Evolutionary conservation across 35 echinoderm and acorn worm species (phyloP).

Genomic region (Anneissia japonica): DNA sequence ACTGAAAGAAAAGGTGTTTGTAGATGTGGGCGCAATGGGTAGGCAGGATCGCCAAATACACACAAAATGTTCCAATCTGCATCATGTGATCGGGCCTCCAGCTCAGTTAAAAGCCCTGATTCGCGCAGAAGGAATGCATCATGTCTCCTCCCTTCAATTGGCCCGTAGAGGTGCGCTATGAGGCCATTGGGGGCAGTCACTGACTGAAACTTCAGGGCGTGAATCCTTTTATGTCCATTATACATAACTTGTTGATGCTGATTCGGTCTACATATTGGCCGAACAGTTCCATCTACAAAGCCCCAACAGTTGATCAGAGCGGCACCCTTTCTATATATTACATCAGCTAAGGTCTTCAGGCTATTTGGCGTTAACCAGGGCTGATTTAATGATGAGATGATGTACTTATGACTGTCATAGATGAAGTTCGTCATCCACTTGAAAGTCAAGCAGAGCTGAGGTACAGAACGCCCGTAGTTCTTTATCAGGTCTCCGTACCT

Average conservation of each 20-base stretch:
- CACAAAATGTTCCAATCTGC: conserved; percentile 34
- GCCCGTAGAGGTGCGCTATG: conserved; percentile 55
- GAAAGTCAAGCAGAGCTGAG: too few species aligned
- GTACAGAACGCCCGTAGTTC: too few species aligned
- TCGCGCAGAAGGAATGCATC: conserved; percentile 38
- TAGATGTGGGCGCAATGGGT: conserved; percentile 50
- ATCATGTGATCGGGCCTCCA: conserved; percentile 28
- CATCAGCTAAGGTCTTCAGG: conserved; percentile 38
- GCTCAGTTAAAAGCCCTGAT: conserved; percentile 33
- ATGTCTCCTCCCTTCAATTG: conserved; percentile 52
- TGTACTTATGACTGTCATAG: conserved; percentile 19
- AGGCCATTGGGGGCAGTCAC: conserved; percentile 55
- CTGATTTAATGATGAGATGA: conserved; percentile 30
- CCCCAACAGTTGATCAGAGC: conserved; percentile 77
- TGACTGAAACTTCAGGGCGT: conserved; percentile 64
- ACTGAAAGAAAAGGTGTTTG: conserved; percentile 29
- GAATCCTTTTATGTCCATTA: conserved; percentile 66
- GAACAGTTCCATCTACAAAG: conserved; percentile 71
- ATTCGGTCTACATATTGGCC: conserved; percentile 45
- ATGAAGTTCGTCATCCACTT: conserved; percentile 44
- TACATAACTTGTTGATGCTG: conserved; percentile 36
- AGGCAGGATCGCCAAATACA: conserved; percentile 67
- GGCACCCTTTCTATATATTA: conserved; percentile 38
- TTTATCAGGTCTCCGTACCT: too few species aligned
- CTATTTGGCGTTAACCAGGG: conserved; percentile 29